Evolutionary conservation across 2,888 invertebrate genomes (phyloP), one percentile per base, ranked within the genome.

Genomic region (Halictus quadricinctus): DNA sequence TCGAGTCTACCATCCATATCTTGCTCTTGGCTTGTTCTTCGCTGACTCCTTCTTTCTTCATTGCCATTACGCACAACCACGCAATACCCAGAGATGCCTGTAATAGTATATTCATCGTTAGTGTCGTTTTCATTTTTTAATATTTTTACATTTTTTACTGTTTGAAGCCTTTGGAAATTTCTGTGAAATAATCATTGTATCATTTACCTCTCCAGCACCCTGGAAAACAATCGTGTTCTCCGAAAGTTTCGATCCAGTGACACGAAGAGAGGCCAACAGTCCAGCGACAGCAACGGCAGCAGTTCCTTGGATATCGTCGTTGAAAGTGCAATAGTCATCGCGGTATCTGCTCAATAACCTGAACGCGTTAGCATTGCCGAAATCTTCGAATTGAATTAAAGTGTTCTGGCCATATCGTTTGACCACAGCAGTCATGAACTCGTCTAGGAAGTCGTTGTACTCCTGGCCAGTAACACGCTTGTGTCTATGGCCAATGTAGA

Each of bases 221-320:
- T 98, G 97, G 96, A 99, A 99, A 0, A 99, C 96, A 91, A 99
- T 97, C 46, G 96, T 96, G 94, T 99, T 97, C 36, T 99, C 98
- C 2, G 96, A 96, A 50, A 99, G 95, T 90, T 96, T 96, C 88
- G 96, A 98, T 88, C 97, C 96, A 18, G 99, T 99, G 90, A 99
- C 95, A 84, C 97, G 96, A 69, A 98, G 95, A 43, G 98, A 97
- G 64, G 99, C 98, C 86, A 99, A 94, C 74, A 99, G 95, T 0
- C 99, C 99, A 21, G 98, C 98, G 41, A 99, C 97, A 18, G 99
- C 99, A 29, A 99, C 99, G 8, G 98, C 96, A 4, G 99, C 99
- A 7, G 99, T 99, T 93, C 99, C 99, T 95, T 99, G 99, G 94
- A 99, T 99, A 94, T 99, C 99, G 94, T 99, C 99, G 95, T 99